These are phyloP conservation scores for Oxyura jamaicensis DNA, from an alignment of 2,113 vertebrate species.

Conservation along the genomic window DNA sequence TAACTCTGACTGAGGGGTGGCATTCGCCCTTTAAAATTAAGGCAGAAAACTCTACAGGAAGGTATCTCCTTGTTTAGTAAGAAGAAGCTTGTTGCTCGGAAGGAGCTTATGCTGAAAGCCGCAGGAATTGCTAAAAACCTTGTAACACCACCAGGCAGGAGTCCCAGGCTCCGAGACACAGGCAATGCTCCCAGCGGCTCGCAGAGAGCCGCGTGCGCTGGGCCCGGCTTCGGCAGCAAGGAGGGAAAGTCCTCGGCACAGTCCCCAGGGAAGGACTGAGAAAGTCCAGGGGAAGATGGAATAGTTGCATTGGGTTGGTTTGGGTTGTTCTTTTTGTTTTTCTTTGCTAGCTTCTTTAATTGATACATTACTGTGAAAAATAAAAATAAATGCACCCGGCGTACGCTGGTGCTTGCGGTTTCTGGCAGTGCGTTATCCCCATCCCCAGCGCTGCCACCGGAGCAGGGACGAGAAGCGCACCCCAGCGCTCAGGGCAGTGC, in stretches of 20 bases:
- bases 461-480: background rate
- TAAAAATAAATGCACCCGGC: background rate
- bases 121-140: background rate
- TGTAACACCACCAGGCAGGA: background rate
- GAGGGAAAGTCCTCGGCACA: background rate
- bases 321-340: background rate
- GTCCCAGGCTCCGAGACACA: background rate
- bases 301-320: too few relatives aligned
- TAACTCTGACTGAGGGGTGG: background rate
- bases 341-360: background rate
- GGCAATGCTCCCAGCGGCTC: fast-evolving
- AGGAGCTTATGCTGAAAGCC: background rate
- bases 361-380: background rate
- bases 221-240: background rate
- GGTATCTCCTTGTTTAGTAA: background rate
- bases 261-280: background rate
- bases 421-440: background rate
- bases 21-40: background rate
- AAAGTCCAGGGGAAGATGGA: background rate
- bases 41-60: background rate
- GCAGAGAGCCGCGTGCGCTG: fast-evolving
- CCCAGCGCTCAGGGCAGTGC: background rate
- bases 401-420: background rate
- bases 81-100: background rate
- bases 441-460: background rate